Evolutionary conservation across 2,888 invertebrate species (phyloP).

Genomic region (Hedychridium roseum): DNA sequence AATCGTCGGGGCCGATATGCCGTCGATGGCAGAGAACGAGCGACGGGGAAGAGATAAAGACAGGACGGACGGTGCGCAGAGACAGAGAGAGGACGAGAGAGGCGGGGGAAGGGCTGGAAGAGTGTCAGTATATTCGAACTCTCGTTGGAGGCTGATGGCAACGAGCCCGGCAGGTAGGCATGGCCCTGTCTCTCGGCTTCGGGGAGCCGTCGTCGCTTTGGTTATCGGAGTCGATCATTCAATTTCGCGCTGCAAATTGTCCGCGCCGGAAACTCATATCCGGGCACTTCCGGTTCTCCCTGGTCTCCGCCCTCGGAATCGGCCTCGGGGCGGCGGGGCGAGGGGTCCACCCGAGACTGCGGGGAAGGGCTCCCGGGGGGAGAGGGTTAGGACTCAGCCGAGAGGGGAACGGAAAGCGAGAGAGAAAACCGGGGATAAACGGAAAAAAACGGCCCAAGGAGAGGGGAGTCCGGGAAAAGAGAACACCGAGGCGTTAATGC

Average conservation of each 20-base stretch:
- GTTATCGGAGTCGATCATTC: constrained; percentile 66
- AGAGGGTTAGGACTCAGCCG: too few relatives aligned
- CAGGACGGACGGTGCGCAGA: constrained; percentile 3
- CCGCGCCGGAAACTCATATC: constrained; percentile 89
- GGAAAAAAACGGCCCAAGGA: constrained; percentile 1
- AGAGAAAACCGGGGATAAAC: constrained; percentile 11
- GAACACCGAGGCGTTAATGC: too few relatives aligned
- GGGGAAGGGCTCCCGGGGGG: too few relatives aligned
- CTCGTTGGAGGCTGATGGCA: constrained; percentile 27
- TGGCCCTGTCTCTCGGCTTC: too few relatives aligned
- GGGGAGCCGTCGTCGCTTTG: constrained; percentile 48
- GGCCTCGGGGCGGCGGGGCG: constrained; percentile 30
- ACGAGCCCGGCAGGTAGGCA: constrained; percentile 27
- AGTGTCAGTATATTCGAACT: too few relatives aligned
- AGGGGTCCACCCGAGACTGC: constrained; percentile 29
- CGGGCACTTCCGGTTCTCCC: constrained; percentile 66
- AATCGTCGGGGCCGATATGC: background rate
- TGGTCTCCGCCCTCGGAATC: constrained; percentile 40
- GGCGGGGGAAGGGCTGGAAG: too few relatives aligned
- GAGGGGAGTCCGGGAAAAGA: background rate
- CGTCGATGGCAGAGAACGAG: constrained; percentile 5
- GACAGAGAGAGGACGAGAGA: constrained; percentile 12
- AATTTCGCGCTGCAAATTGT: constrained; percentile 79
- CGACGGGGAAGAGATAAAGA: constrained; percentile 7
- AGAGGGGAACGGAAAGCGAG: constrained; percentile 10